phyloP scores from a whole-genome alignment of 2,113 vertebrate species.

The Microcebus ravelobensis region DNA sequence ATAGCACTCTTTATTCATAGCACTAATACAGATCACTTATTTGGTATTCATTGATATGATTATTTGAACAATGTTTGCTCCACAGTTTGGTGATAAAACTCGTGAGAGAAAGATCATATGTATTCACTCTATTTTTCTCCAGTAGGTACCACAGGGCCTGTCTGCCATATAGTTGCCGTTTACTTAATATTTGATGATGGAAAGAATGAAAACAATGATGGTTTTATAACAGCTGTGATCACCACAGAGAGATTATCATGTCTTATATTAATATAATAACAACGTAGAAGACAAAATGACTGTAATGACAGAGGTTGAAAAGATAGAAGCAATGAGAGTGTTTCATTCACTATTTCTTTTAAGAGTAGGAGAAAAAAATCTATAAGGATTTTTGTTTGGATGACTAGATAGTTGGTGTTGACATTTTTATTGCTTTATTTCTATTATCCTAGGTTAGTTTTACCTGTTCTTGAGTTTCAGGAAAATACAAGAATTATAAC shows the following conservation, averaged over 20 bases:
- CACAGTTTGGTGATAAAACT: background rate
- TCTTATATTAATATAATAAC: background rate
- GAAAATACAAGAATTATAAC: background rate
- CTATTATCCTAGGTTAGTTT: background rate
- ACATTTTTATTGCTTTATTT: background rate
- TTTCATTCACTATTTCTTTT: background rate
- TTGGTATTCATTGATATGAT: background rate
- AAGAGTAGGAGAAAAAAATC: background rate
- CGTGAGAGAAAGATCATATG: background rate
- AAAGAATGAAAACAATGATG: background rate
- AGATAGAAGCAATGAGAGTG: background rate
- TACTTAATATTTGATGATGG: background rate
- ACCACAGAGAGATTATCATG: background rate
- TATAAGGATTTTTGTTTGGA: background rate
- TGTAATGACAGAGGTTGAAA: background rate
- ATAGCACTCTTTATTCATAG: background rate
- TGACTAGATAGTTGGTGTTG: too few relatives aligned
- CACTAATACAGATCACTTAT: background rate
- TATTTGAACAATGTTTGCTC: background rate
- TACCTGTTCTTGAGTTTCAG: background rate
- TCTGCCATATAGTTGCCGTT: background rate
- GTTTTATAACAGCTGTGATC: background rate
- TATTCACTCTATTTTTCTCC: background rate
- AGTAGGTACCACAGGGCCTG: background rate
- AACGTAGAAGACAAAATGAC: background rate